These are phyloP conservation scores for Epirrhoe tristata DNA, from an alignment of 2,888 invertebrate species.

Conservation along the genomic window DNA sequence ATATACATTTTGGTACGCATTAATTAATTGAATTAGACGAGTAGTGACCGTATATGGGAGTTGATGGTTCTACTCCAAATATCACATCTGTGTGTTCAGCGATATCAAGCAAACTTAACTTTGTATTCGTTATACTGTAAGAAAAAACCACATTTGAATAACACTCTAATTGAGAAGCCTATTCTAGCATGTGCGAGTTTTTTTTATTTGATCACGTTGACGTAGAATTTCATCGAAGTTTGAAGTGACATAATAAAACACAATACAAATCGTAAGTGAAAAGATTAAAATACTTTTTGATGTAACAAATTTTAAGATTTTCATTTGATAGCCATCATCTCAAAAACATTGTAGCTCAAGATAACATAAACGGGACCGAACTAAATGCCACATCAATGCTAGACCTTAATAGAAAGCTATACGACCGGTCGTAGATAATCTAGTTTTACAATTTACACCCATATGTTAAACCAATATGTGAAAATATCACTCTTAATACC, in stretches of 20 bases:
- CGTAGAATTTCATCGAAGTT: not conserved
- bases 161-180: not conserved
- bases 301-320: not conserved
- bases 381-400: slow-evolving; percentile 9
- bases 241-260: too few relatives aligned
- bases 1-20: slow-evolving; percentile 27
- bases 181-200: not conserved
- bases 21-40: slow-evolving; percentile 35
- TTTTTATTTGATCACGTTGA: not conserved
- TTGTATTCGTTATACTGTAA: not conserved
- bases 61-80: slow-evolving; percentile 15
- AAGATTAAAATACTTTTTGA: too few relatives aligned
- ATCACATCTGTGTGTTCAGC: slow-evolving; percentile 4
- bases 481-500: slow-evolving; percentile 12
- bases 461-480: slow-evolving; percentile 2
- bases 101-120: not conserved
- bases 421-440: slow-evolving; percentile 31
- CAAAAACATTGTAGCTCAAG: not conserved
- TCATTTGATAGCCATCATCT: not conserved
- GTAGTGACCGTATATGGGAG: slow-evolving; percentile 8
- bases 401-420: slow-evolving; percentile 38
- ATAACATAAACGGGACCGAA: slow-evolving; percentile 4
- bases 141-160: not conserved
- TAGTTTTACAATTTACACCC: slow-evolving; percentile 28
- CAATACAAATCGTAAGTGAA: too few relatives aligned